Evolutionary conservation across 2,888 invertebrate genomes (phyloP).

Genomic region (Elgonia sp.): DNA sequence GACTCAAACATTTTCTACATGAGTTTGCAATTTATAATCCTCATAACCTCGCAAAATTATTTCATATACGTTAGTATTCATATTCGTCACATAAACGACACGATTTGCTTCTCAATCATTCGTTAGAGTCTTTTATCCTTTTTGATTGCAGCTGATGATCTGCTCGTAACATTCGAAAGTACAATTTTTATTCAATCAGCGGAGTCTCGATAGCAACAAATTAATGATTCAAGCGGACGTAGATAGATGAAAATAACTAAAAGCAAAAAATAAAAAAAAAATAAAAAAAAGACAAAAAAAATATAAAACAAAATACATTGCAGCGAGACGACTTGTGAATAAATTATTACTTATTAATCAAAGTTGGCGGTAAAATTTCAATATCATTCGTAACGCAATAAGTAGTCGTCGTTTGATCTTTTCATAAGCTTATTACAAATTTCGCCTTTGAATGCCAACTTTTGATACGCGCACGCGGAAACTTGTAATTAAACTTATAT

Average conservation of each 20-base stretch:
- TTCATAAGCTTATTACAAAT: constrained; percentile 60
- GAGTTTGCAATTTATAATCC: not conserved
- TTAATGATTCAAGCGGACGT: not conserved
- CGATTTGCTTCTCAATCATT: not conserved
- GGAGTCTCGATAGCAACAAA: constrained; percentile 33
- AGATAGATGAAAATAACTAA: too few species aligned
- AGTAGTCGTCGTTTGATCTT: constrained; percentile 54
- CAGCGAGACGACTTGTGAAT: too few species aligned
- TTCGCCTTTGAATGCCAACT: constrained; percentile 54
- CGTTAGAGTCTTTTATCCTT: not conserved
- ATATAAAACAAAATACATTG: too few species aligned
- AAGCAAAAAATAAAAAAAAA: constrained; percentile 11
- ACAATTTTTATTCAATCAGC: constrained; percentile 47
- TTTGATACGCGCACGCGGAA: constrained; percentile 43
- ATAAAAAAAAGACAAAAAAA: too few species aligned
- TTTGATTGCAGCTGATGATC: constrained; percentile 4
- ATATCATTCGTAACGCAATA: constrained; percentile 48
- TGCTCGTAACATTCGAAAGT: not conserved
- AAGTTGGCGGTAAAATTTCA: too few species aligned
- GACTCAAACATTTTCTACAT: too few species aligned
- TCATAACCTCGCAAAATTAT: not conserved
- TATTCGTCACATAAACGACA: not conserved
- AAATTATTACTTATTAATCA: too few species aligned
- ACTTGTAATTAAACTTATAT: constrained; percentile 61
- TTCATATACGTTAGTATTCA: not conserved